Conservation (phyloP, 2,888 invertebrate genomes). For the Oscheius onirici region DNA sequence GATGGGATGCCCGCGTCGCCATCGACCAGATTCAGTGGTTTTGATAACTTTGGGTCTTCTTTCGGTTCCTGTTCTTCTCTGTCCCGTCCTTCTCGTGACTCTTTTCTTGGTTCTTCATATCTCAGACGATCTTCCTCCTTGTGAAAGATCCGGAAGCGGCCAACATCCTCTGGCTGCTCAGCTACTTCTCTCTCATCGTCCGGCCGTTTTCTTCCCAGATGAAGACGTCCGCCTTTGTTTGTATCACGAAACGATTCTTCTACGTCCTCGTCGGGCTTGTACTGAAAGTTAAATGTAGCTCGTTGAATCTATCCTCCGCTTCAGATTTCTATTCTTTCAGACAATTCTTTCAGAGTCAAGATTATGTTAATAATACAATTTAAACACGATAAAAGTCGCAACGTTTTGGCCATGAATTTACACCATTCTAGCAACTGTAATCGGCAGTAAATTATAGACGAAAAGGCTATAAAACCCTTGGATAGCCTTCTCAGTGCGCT, state of each 20-base stretch:
- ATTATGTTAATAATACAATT: too few species aligned
- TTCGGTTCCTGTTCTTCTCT: neutral
- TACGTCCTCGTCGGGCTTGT: conserved; percentile 9
- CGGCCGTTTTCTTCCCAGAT: conserved; percentile 18
- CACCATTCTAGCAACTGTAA: too few species aligned
- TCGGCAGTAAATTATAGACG: too few species aligned
- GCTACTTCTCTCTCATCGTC: conserved; percentile 1
- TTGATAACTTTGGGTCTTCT: too few species aligned
- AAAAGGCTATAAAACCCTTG: too few species aligned
- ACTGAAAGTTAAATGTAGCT: conserved; percentile 3
- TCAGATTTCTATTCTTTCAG: too few species aligned
- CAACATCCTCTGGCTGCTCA: neutral
- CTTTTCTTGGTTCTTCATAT: neutral
- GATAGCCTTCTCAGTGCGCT: too few species aligned
- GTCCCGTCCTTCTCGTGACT: neutral
- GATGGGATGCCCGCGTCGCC: conserved; percentile 6
- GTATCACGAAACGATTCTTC: conserved; percentile 30
- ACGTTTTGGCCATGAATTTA: too few species aligned
- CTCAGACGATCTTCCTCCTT: neutral
- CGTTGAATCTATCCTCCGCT: neutral
- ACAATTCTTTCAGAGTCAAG: too few species aligned
- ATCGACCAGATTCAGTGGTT: neutral
- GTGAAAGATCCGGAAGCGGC: conserved; percentile 4
- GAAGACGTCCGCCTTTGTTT: conserved; percentile 31
- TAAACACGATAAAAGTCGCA: too few species aligned